Evolutionary conservation across 2,797 vertebrate species (phyloP).

Genomic region (Hemibagrus guttatus): DNA sequence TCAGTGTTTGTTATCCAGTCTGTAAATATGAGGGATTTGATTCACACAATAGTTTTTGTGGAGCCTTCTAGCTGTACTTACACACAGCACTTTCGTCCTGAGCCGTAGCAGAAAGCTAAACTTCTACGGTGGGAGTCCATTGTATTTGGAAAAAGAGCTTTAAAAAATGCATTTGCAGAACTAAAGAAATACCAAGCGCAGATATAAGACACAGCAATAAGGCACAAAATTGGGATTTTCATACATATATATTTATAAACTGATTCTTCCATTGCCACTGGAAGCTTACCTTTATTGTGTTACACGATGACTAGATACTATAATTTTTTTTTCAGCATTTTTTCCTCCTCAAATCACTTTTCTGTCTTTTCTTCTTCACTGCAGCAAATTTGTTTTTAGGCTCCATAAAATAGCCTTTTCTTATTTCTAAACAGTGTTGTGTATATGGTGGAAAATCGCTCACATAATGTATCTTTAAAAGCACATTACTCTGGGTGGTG

Average conservation of each 20-base stretch:
- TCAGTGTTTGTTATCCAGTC: constrained; percentile 41
- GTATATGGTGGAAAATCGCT: constrained; percentile 80
- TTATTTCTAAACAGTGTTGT: constrained; percentile 73
- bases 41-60: constrained; percentile 25
- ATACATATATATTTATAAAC: constrained; percentile 22
- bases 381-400: constrained; percentile 80
- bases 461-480: constrained; percentile 85
- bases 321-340: constrained; percentile 68
- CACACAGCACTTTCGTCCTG: constrained; percentile 62
- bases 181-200: constrained; percentile 76
- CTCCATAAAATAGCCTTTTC: constrained; percentile 82
- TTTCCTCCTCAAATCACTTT: constrained; percentile 59
- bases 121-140: constrained; percentile 73
- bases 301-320: constrained; percentile 74
- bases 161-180: constrained; percentile 78
- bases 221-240: constrained; percentile 68
- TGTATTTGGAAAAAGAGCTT: constrained; percentile 76
- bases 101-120: constrained; percentile 75
- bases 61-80: constrained; percentile 27
- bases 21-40: constrained; percentile 42
- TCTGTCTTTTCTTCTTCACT: constrained; percentile 66
- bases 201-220: constrained; percentile 73
- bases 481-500: constrained; percentile 80
- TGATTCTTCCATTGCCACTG: constrained; percentile 63
- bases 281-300: constrained; percentile 70